A percentile compares a stretch with the other conserved stretches of the same genome.
Evolutionary conservation across 2,113 vertebrate genomes (phyloP).

Genomic region (Engystomops pustulosus): DNA sequence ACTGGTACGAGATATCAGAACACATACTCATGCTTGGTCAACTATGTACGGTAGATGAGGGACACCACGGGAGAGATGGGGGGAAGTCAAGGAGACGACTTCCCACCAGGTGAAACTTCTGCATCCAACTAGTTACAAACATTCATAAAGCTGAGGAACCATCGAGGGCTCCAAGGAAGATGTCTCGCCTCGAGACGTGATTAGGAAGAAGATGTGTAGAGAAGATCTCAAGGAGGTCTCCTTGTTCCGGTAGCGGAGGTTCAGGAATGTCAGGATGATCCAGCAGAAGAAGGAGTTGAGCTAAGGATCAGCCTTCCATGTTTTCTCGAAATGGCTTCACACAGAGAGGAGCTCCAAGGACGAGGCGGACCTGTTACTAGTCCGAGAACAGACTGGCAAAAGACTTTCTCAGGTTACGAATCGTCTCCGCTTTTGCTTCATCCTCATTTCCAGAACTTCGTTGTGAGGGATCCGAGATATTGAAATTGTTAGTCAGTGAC

Average conservation of each 20-base stretch:
- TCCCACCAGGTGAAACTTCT: neutral
- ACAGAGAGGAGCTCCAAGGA: conserved; percentile 24
- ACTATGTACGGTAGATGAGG: conserved; percentile 11
- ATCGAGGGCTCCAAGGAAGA: neutral
- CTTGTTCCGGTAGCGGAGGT: neutral
- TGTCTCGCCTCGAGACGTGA: neutral
- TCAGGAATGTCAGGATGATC: neutral
- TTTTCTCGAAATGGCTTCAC: conserved; percentile 46
- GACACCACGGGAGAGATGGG: neutral
- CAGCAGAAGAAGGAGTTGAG: neutral
- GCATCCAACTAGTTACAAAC: neutral
- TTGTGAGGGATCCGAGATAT: conserved; percentile 79
- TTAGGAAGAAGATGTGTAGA: neutral
- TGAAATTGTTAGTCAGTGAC: conserved; percentile 94
- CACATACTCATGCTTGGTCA: conserved; percentile 27
- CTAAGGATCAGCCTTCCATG: neutral
- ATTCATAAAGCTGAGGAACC: neutral
- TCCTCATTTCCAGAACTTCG: conserved; percentile 84
- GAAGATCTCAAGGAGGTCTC: neutral
- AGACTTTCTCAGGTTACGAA: conserved; percentile 93
- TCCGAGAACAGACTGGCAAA: conserved; percentile 97
- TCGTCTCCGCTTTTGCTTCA: conserved; percentile 94
- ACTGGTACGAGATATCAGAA: neutral
- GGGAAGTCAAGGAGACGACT: neutral
- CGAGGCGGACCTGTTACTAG: conserved; percentile 64